These are phyloP conservation scores for Mus minutoides DNA, from an alignment of 2,797 vertebrate genomes.

Conservation along the genomic window DNA sequence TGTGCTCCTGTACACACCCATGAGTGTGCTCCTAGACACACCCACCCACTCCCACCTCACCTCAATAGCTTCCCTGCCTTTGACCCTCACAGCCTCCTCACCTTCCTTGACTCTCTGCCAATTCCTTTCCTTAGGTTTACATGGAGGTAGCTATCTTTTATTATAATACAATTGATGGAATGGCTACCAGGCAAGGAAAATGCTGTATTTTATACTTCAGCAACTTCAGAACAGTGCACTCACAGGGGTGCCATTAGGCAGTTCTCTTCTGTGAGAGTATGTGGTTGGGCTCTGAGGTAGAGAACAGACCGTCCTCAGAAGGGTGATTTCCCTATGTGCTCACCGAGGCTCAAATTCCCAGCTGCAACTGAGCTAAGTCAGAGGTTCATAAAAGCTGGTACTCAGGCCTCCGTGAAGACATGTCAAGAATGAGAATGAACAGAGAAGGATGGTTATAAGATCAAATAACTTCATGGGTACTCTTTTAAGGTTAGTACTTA, in stretches of 20 bases:
- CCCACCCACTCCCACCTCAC: too few species aligned
- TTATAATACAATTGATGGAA: not conserved
- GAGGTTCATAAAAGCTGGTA: not conserved
- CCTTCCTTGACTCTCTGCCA: fast-evolving
- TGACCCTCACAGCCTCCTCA: not conserved
- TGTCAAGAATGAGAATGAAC: not conserved
- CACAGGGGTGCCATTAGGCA: not conserved
- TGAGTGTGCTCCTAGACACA: too few species aligned
- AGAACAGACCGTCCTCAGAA: not conserved
- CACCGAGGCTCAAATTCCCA: not conserved
- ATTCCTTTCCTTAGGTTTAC: too few species aligned
- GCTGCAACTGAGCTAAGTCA: not conserved
- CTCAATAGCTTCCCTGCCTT: fast-evolving
- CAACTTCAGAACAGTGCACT: fast-evolving
- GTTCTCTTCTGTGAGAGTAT: not conserved
- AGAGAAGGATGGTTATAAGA: not conserved
- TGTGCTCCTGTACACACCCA: too few species aligned
- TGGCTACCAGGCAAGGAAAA: not conserved
- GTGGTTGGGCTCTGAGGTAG: not conserved
- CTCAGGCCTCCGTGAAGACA: not conserved
- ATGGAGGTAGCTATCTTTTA: not conserved
- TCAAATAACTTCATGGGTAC: not conserved
- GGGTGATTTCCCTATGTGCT: not conserved
- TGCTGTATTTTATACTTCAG: fast-evolving
- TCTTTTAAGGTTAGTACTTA: not conserved